Evolutionary conservation across 2,888 invertebrate genomes (phyloP).

Genomic region (Cryptus armator): DNA sequence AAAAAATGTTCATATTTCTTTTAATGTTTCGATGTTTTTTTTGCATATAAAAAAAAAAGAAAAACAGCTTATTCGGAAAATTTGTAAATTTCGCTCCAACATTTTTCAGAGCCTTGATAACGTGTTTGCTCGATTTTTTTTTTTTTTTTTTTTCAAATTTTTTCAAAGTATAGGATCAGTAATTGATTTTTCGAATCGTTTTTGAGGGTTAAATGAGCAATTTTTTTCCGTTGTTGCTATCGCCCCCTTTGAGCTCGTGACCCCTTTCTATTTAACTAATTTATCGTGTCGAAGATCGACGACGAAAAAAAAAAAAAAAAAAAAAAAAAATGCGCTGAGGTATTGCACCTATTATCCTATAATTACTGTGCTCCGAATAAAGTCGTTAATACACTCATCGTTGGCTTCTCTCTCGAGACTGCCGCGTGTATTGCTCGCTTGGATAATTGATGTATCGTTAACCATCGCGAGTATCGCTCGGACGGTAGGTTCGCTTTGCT

Average conservation of each 20-base stretch:
- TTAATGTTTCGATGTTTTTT: too few species aligned
- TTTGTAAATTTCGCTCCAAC: not conserved
- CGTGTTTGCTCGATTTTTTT: not conserved
- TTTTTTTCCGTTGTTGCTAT: not conserved
- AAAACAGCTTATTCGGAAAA: not conserved
- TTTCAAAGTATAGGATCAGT: not conserved
- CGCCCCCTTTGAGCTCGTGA: not conserved
- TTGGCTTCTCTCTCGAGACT: slow-evolving; percentile 15
- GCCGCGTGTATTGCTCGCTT: slow-evolving; percentile 61
- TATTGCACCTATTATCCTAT: slow-evolving; percentile 59
- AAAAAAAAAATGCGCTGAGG: not conserved
- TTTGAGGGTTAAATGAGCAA: not conserved
- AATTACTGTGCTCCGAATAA: slow-evolving; percentile 76
- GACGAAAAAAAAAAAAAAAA: too few species aligned
- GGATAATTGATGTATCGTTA: slow-evolving; percentile 81
- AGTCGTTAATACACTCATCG: slow-evolving; percentile 74
- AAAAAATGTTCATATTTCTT: too few species aligned
- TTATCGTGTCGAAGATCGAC: not conserved
- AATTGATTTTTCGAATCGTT: not conserved
- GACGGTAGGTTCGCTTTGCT: slow-evolving; percentile 46
- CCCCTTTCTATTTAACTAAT: not conserved
- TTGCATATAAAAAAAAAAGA: too few species aligned
- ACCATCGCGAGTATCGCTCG: slow-evolving; percentile 62
- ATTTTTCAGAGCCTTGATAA: not conserved
- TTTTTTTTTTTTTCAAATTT: not conserved